phyloP scores from a whole-genome alignment of 2,888 invertebrate genomes.

The Pheosia gnoma region DNA sequence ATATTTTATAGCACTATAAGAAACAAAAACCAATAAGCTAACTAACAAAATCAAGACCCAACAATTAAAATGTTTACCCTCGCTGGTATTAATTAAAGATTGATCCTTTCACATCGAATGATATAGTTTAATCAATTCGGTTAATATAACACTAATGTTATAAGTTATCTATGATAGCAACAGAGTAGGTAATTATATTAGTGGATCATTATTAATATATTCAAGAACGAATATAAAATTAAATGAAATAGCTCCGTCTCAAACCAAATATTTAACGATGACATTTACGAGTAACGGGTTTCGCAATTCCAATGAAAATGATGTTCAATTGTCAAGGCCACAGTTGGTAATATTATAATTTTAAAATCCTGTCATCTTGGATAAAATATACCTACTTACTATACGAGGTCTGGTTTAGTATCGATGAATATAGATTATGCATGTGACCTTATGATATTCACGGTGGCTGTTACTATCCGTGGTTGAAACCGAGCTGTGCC shows the following conservation, averaged over 20 bases:
- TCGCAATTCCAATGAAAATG: constrained; percentile 46
- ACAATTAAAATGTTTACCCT: no score
- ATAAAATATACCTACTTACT: constrained; percentile 1
- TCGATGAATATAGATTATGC: not conserved
- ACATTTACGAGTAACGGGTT: constrained; percentile 48
- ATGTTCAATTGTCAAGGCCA: constrained; percentile 51
- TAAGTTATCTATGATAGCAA: not conserved
- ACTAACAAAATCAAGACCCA: no score
- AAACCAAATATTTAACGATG: constrained; percentile 32
- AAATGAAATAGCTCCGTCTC: constrained; percentile 9
- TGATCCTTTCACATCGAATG: no score
- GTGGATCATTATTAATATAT: not conserved
- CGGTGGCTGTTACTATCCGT: not conserved
- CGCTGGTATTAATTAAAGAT: no score
- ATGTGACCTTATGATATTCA: constrained; percentile 1
- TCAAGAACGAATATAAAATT: not conserved
- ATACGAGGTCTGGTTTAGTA: not conserved
- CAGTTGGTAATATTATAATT: constrained; percentile 26
- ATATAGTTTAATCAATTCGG: no score
- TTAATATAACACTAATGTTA: no score
- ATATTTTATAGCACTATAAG: no score
- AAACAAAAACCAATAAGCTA: no score
- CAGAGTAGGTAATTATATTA: not conserved
- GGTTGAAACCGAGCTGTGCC: not conserved
- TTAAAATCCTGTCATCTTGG: not conserved